A percentile compares a stretch with the other conserved stretches of the same genome.
phyloP scores from a whole-genome alignment of 2,797 vertebrate species.

The Hirundo rustica region DNA sequence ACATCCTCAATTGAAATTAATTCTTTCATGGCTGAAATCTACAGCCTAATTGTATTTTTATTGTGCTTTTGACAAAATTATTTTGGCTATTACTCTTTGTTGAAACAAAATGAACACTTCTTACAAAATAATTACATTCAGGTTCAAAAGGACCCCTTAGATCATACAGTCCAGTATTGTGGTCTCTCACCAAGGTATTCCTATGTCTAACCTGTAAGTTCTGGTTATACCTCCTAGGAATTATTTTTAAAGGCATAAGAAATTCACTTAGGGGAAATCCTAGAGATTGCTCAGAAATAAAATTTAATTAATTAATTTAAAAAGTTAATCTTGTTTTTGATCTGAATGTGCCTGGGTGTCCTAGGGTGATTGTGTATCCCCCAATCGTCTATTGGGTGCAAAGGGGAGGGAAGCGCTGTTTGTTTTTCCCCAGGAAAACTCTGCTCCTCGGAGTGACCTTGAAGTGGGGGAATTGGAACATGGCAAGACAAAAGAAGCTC shows the following conservation, averaged over 20 bases:
- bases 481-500: too few species aligned
- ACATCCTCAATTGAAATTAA: not conserved
- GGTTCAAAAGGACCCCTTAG: not conserved
- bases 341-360: not conserved
- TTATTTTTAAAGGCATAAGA: not conserved
- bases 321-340: not conserved
- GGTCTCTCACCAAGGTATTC: not conserved
- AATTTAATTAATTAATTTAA: not conserved
- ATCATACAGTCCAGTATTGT: not conserved
- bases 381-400: too few species aligned
- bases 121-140: not conserved
- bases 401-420: too few species aligned
- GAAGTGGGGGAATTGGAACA: too few species aligned
- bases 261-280: not conserved
- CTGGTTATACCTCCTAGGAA: not conserved
- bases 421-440: too few species aligned
- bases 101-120: not conserved
- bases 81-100: not conserved
- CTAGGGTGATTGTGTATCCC: too few species aligned
- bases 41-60: not conserved
- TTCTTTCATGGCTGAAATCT: not conserved
- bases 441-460: too few species aligned
- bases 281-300: not conserved
- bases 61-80: not conserved
- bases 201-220: not conserved